Percentiles rank a stretch among this genome's conserved stretches.
Evolutionary conservation across 2,113 vertebrate genomes (phyloP).

Genomic region (Pteruthius melanotis): DNA sequence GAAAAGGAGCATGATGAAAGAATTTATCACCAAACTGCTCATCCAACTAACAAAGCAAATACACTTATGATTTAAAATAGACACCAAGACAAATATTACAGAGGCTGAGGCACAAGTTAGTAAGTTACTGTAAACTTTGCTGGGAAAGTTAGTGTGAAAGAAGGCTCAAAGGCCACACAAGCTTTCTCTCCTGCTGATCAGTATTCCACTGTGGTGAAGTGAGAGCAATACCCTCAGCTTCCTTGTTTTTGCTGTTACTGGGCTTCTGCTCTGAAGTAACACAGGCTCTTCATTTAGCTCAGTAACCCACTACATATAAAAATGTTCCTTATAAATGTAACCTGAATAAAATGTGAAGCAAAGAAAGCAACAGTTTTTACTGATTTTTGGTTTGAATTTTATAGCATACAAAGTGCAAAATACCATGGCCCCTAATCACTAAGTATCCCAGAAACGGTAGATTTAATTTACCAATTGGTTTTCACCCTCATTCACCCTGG

Average conservation of each 20-base stretch:
- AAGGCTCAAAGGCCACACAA: neutral
- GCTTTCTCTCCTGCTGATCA: neutral
- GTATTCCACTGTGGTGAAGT: neutral
- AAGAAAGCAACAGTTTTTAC: neutral
- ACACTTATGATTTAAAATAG: neutral
- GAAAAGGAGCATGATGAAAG: neutral
- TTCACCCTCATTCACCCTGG: neutral
- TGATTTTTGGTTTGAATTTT: neutral
- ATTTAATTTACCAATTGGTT: neutral
- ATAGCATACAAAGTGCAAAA: neutral
- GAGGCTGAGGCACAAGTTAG: neutral
- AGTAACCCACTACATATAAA: neutral
- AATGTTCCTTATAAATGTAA: neutral
- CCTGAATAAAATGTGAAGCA: neutral
- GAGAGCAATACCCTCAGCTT: neutral
- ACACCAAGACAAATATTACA: neutral
- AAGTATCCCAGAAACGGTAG: neutral
- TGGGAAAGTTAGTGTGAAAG: neutral
- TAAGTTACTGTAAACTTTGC: neutral
- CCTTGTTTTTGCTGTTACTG: neutral
- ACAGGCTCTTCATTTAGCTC: neutral
- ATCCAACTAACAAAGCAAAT: neutral
- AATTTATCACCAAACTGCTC: neutral
- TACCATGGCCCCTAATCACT: neutral
- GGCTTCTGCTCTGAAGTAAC: neutral